These are phyloP conservation scores for Eucera pruinosa DNA, from an alignment of 2,888 invertebrate genomes.

Conservation along the genomic window DNA sequence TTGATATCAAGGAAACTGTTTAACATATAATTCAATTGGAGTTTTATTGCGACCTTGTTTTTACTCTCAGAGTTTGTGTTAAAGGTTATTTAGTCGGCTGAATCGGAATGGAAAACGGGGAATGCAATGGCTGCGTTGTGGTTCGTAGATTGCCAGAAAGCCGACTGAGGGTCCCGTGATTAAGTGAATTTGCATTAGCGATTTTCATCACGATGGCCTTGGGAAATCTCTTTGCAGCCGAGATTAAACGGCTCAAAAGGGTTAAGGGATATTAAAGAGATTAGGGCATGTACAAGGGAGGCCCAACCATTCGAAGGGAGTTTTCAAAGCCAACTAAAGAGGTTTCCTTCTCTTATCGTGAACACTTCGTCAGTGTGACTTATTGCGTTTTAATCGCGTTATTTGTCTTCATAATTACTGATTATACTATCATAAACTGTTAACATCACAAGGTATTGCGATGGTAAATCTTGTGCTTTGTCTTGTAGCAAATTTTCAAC, in stretches of 20 bases:
- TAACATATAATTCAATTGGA: too few species aligned
- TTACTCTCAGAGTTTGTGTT: not conserved
- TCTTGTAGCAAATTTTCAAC: too few species aligned
- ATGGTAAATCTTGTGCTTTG: not conserved
- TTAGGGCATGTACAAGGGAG: slow-evolving; percentile 43
- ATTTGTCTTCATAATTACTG: not conserved
- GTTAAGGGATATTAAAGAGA: slow-evolving; percentile 58
- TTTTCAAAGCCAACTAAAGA: slow-evolving; percentile 40
- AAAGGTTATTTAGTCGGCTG: not conserved
- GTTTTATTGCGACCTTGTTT: not conserved
- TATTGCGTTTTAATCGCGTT: slow-evolving; percentile 13
- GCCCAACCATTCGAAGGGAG: slow-evolving; percentile 20
- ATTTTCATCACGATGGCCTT: slow-evolving; percentile 62
- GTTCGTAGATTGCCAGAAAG: slow-evolving; percentile 18
- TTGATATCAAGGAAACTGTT: too few species aligned
- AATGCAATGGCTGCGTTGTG: not conserved
- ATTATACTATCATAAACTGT: slow-evolving; percentile 2
- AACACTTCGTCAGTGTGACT: slow-evolving; percentile 1
- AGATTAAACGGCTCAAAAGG: slow-evolving; percentile 64
- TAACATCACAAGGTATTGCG: not conserved
- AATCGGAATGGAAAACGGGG: slow-evolving; percentile 6
- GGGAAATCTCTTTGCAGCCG: slow-evolving; percentile 52
- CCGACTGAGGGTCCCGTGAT: slow-evolving; percentile 43
- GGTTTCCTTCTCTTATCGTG: slow-evolving; percentile 14
- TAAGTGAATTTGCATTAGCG: slow-evolving; percentile 66